Base-by-base conservation (phyloP, 2,888 invertebrate genomes). In the Hedychridium roseum region DNA sequence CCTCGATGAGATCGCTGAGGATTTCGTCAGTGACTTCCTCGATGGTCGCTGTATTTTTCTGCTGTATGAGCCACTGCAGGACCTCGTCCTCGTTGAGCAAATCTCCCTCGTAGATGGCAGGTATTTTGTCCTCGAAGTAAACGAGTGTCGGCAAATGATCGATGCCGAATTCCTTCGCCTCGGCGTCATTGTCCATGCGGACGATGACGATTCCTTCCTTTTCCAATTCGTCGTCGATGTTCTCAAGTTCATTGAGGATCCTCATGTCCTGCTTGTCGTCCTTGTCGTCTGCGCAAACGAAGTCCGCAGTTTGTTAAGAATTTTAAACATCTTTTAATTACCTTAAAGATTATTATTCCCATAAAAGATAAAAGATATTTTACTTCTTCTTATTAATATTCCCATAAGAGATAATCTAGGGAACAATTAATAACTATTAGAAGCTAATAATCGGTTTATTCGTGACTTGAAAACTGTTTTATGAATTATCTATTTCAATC, bases 11-110 rank as follows among this genome's bases (percentile, higher is more conserved):
- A 68, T 90, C 90, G 51, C 85, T 84, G 17, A 95, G 80, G 66
- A 95, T 94, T 81, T 94, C 94, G 76, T 94, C 94, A 2, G 94
- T 94, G 28, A 95, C 93, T 81, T 94, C 94, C 81, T 95, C 95
- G 66, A 95, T 95, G 3, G 94, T 95, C 5, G 94, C 94, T 1
- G 90, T 88, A 71, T 88, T 89, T 79, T 94, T 93, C 73, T 94
- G 94, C 63, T 92, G 86, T 56, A 94, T 84, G 1, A 92, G 80
- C 94, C 94, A 94, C 64, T 90, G 87, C n/a, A 94, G 80, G 3
- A 94, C 93, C 81, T 93, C 92, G 46, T 94, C 92, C 79, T 94
- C 94, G 71, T 94, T 93, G 84, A 92, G 88, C 1, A 94, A 83
- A 79, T 94, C 94, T 16, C 94, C 94, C 80, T 94, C 94, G 76